phyloP scores from a whole-genome alignment of 2,797 vertebrate genomes.

The Aldrovandia affinis region DNA sequence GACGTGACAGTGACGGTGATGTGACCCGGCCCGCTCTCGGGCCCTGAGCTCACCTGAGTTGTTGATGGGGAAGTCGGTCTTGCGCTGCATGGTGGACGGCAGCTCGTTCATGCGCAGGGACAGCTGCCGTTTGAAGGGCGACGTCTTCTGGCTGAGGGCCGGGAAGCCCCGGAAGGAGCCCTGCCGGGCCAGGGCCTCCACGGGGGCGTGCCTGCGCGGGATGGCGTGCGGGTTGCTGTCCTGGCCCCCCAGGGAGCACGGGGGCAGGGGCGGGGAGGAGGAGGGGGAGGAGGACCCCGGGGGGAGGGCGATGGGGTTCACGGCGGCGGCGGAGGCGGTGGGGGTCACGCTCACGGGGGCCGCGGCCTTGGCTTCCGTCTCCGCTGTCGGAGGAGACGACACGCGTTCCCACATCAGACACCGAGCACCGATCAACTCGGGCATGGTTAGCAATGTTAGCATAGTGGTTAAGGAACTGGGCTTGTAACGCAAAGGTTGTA shows the following conservation, averaged over 20 bases:
- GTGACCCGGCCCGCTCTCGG: too few relatives aligned
- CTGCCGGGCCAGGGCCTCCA: slow-evolving; percentile 91
- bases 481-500: too few relatives aligned
- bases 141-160: slow-evolving; percentile 94
- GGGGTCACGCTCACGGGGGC: slow-evolving; percentile 61
- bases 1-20: too few relatives aligned
- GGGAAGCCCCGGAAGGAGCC: slow-evolving; percentile 97
- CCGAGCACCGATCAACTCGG: too few relatives aligned
- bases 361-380: slow-evolving; percentile 75
- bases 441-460: too few relatives aligned
- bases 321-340: slow-evolving; percentile 46
- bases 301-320: slow-evolving; percentile 53
- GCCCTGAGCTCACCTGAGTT: slow-evolving; percentile 84
- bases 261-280: slow-evolving; percentile 79
- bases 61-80: slow-evolving; percentile 93
- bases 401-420: not conserved
- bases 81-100: slow-evolving; percentile 95
- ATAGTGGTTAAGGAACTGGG: too few relatives aligned
- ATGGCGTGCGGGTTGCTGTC: slow-evolving; percentile 82
- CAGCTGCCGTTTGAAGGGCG: slow-evolving; percentile 94
- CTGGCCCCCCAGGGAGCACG: slow-evolving; percentile 73
- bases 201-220: slow-evolving; percentile 90
- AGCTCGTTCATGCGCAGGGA: slow-evolving; percentile 95
- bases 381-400: slow-evolving; percentile 60
- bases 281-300: slow-evolving; percentile 74